Percentiles rank a stretch among this genome's conserved stretches.
Evolutionary conservation across 2,113 vertebrate species (phyloP).

Genomic region (Promerops cafer): DNA sequence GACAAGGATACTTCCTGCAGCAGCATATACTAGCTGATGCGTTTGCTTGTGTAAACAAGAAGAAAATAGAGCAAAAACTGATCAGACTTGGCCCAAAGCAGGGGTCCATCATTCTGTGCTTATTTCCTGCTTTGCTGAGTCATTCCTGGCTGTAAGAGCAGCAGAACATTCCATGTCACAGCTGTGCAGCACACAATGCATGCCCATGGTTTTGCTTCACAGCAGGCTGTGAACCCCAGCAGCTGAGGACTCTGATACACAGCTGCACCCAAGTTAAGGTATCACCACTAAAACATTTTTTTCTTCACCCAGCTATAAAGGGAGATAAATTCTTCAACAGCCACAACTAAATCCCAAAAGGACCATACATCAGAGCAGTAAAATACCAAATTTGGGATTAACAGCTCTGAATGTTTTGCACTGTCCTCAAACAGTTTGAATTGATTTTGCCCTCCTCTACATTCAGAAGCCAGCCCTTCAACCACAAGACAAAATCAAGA

Average conservation of each 20-base stretch:
- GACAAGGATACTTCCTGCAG: neutral
- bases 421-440: neutral
- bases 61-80: neutral
- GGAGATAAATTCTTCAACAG: neutral
- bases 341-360: neutral
- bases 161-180: accelerated
- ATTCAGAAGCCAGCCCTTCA: neutral
- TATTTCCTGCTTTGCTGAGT: neutral
- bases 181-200: accelerated
- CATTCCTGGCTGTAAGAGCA: neutral
- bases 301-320: neutral
- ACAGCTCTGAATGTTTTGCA: neutral
- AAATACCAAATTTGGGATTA: neutral
- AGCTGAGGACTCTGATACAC: neutral
- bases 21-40: neutral
- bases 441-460: neutral
- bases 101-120: neutral
- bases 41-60: neutral
- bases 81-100: neutral
- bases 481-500: neutral
- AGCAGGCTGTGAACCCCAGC: neutral
- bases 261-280: neutral
- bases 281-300: neutral
- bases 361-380: neutral
- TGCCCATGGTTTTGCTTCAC: neutral